phyloP scores from a whole-genome alignment of 2,113 vertebrate genomes.

The Meriones unguiculatus region DNA sequence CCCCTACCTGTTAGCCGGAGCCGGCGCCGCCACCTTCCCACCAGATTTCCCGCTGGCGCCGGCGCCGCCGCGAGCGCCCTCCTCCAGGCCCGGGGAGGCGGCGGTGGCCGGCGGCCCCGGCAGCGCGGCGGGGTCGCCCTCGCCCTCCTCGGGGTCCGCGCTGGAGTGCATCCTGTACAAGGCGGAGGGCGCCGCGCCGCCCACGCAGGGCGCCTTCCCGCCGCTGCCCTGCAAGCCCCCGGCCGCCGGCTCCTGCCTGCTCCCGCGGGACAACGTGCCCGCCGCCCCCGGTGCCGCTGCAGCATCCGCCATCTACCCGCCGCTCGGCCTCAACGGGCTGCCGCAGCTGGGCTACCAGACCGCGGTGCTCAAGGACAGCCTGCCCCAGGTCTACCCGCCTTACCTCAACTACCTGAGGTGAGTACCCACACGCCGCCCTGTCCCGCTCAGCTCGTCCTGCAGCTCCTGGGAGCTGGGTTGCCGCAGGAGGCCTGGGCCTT shows the following conservation, averaged over 20 bases:
- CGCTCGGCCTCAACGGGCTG: slow-evolving; percentile 84
- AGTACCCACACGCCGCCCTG: neutral
- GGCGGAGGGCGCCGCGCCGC: slow-evolving; percentile 75
- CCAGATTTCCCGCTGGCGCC: slow-evolving; percentile 74
- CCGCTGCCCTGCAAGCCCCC: slow-evolving; percentile 63
- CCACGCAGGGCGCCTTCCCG: slow-evolving; percentile 64
- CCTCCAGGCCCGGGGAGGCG: slow-evolving; percentile 52
- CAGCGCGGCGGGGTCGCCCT: neutral
- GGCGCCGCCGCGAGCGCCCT: slow-evolving; percentile 62
- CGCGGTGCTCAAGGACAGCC: slow-evolving; percentile 84
- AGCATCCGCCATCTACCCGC: slow-evolving; percentile 81
- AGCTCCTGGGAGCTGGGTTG: neutral
- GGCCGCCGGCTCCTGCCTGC: slow-evolving; percentile 52
- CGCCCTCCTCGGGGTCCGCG: slow-evolving; percentile 55
- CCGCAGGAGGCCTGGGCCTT: neutral
- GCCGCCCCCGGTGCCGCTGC: slow-evolving; percentile 65
- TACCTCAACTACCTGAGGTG: slow-evolving; percentile 89
- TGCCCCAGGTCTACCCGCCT: slow-evolving; percentile 85
- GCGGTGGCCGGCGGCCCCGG: neutral
- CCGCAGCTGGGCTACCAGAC: slow-evolving; percentile 83
- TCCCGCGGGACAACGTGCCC: slow-evolving; percentile 78
- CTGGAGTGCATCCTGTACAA: slow-evolving; percentile 88
- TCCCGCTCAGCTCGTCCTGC: neutral
- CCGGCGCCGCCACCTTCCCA: slow-evolving; percentile 44
- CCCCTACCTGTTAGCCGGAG: slow-evolving; percentile 5